Conservation (phyloP, 2,113 vertebrate genomes). For the Paedocypris sp. region DNA sequence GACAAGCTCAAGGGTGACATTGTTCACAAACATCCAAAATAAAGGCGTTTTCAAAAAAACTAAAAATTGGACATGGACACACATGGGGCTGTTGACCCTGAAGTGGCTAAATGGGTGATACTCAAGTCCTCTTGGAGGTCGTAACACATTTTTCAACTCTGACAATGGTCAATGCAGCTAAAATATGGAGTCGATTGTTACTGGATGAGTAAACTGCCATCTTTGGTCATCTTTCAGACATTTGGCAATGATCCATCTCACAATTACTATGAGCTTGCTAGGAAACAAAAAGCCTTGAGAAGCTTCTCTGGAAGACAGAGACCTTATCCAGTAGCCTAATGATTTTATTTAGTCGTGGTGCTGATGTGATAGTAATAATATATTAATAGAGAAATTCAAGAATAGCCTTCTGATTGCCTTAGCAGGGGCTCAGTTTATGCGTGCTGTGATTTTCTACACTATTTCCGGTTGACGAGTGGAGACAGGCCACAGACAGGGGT, state of each 20-base stretch:
- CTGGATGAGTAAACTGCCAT: too few relatives aligned
- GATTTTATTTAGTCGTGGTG: conserved; percentile 32
- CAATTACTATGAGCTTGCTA: conserved; percentile 24
- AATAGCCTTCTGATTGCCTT: conserved; percentile 22
- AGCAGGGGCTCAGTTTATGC: conserved; percentile 30
- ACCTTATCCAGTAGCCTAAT: conserved; percentile 21
- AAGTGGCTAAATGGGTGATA: too few relatives aligned
- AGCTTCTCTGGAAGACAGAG: background rate
- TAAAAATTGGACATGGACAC: too few relatives aligned
- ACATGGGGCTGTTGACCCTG: background rate
- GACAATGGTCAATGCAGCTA: too few relatives aligned
- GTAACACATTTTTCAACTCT: too few relatives aligned
- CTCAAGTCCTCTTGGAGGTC: too few relatives aligned
- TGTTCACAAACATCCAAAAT: conserved; percentile 27
- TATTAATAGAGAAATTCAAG: conserved; percentile 35
- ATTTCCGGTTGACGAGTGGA: conserved; percentile 42
- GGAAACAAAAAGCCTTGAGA: conserved; percentile 38
- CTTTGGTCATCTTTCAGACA: too few relatives aligned
- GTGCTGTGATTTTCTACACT: conserved; percentile 42
- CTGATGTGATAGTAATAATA: conserved; percentile 32
- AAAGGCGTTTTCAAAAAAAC: too few relatives aligned
- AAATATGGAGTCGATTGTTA: too few relatives aligned
- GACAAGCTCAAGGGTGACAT: background rate
- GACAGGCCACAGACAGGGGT: conserved; percentile 45
- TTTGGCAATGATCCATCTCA: too few relatives aligned